Conservation (phyloP, 2,888 invertebrate species). For the Trisateles emortualis region DNA sequence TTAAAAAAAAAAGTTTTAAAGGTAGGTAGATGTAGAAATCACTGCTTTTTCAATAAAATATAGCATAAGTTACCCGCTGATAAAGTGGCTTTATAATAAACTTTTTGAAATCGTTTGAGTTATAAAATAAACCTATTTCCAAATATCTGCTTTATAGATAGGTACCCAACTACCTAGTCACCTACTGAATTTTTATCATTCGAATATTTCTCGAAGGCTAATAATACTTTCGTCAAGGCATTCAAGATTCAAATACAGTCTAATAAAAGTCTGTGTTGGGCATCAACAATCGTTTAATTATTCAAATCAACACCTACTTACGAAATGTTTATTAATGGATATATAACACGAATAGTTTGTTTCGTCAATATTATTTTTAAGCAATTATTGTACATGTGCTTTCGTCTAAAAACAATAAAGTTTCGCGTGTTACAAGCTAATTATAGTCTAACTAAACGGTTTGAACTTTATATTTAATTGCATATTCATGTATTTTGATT, state of each 20-base stretch:
- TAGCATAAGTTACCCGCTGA: too few relatives aligned
- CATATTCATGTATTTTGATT: conserved; percentile 5
- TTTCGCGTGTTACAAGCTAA: conserved; percentile 21
- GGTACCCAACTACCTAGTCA: too few relatives aligned
- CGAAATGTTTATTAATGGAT: conserved; percentile 28
- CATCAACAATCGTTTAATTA: conserved; percentile 18
- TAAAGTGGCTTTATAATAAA: too few relatives aligned
- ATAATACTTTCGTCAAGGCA: conserved; percentile 6
- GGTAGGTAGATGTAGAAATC: too few relatives aligned
- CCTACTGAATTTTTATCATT: too few relatives aligned
- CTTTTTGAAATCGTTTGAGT: too few relatives aligned
- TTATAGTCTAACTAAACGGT: conserved; percentile 7
- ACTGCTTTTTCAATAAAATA: too few relatives aligned
- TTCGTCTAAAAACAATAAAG: conserved; percentile 16
- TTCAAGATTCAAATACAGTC: conserved; percentile 18
- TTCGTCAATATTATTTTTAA: conserved; percentile 19
- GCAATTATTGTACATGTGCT: conserved; percentile 13
- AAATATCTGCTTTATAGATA: too few relatives aligned
- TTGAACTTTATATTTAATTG: not conserved
- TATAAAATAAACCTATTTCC: too few relatives aligned
- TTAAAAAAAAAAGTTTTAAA: too few relatives aligned
- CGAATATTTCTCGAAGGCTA: not conserved
- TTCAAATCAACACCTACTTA: conserved; percentile 29
- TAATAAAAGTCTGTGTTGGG: conserved; percentile 21
- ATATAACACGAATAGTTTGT: conserved; percentile 26